Conservation (phyloP, 2,113 vertebrate species). For the Megaceryle torquata region DNA sequence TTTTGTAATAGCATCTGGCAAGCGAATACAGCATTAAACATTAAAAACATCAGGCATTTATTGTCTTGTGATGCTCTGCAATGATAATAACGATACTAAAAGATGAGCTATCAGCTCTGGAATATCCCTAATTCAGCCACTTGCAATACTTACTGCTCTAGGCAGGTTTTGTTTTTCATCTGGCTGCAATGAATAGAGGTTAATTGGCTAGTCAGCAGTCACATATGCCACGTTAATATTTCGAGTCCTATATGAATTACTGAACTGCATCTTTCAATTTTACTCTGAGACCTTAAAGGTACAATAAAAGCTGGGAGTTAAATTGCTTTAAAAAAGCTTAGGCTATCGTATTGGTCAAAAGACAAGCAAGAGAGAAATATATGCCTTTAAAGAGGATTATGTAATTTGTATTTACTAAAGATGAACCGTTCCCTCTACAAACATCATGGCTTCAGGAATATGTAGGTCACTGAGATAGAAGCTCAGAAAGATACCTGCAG, state of each 20-base stretch:
- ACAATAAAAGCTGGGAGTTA: constrained; percentile 34
- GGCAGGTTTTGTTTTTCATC: constrained; percentile 12
- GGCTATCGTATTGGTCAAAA: neutral
- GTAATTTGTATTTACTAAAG: constrained; percentile 34
- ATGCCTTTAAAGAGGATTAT: constrained; percentile 43
- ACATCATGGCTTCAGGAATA: neutral
- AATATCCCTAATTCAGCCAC: constrained; percentile 3
- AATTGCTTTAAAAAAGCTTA: constrained; percentile 62
- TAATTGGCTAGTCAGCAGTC: constrained; percentile 15
- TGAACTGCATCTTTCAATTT: constrained; percentile 56
- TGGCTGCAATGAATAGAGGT: neutral
- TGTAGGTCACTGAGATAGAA: constrained; percentile 12
- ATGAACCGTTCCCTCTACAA: neutral
- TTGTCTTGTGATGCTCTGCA: neutral
- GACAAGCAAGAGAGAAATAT: constrained; percentile 36
- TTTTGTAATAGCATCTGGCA: neutral
- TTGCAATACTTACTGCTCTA: neutral
- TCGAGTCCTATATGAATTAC: neutral
- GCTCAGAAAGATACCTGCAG: constrained; percentile 12
- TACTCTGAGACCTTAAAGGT: constrained; percentile 32
- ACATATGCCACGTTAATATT: neutral
- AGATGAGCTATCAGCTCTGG: neutral
- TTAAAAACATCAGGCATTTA: neutral
- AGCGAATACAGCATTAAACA: neutral
- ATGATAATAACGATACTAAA: neutral